Evolutionary conservation across 2,113 vertebrate genomes (phyloP).

Genomic region (Xerus inauris): DNA sequence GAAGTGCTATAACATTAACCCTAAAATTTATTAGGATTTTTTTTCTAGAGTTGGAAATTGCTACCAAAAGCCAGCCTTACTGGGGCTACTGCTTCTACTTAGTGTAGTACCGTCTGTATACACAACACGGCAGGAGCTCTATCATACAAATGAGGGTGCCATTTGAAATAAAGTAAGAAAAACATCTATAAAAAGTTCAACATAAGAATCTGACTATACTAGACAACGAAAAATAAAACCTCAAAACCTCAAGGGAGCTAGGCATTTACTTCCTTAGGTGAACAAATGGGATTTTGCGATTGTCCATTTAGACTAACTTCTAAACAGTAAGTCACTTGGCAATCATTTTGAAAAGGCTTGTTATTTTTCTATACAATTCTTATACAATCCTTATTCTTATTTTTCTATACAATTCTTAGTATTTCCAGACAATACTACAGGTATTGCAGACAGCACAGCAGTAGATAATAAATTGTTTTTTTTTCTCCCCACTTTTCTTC

Average conservation of each 20-base stretch:
- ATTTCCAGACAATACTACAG: background rate
- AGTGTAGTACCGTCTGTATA: background rate
- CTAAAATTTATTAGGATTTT: background rate
- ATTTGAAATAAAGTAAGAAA: background rate
- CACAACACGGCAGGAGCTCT: background rate
- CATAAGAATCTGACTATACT: background rate
- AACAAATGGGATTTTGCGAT: background rate
- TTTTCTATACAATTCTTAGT: background rate
- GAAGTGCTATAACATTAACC: background rate
- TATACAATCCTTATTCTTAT: background rate
- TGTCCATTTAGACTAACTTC: background rate
- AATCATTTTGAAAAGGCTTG: background rate
- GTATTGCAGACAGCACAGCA: background rate
- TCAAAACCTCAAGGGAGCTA: background rate
- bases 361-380: no score
- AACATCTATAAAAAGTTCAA: background rate
- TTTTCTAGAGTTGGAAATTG: background rate
- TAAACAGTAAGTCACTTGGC: background rate
- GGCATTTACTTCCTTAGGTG: background rate
- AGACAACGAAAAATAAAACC: background rate
- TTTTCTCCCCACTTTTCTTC: background rate
- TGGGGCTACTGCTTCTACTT: background rate
- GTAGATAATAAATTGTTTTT: background rate
- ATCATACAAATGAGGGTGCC: background rate
- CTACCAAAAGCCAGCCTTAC: fast-evolving